phyloP scores from a whole-genome alignment of 2,797 vertebrate genomes.

The Sebastiscus albofasciatus region DNA sequence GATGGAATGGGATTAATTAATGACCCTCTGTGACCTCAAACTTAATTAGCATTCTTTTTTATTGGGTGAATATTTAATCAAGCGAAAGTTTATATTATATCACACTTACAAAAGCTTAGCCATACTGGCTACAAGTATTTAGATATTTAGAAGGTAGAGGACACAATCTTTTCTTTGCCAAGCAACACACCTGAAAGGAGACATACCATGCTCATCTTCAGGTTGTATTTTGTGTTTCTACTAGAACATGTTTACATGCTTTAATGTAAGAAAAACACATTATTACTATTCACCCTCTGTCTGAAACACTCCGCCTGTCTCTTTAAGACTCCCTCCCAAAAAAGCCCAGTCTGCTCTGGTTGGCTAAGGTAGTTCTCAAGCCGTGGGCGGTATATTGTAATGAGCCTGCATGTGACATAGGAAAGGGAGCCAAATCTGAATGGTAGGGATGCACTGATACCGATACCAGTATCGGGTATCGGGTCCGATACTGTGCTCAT shows the following conservation, averaged over 20 bases:
- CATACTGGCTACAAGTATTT: constrained; percentile 8
- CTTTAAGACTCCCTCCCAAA: no score
- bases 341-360: no score
- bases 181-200: neutral
- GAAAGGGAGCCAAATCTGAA: no score
- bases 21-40: constrained; percentile 30
- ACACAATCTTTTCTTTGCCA: constrained; percentile 27
- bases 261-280: neutral
- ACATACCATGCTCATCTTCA: neutral
- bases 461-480: no score
- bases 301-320: no score
- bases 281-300: no score
- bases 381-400: no score
- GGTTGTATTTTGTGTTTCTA: neutral
- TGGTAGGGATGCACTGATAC: no score
- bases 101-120: neutral
- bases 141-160: constrained; percentile 32
- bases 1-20: constrained; percentile 47
- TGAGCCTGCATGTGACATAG: no score
- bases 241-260: neutral
- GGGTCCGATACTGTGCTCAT: no score
- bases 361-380: no score
- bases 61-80: constrained; percentile 16
- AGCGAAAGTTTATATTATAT: constrained; percentile 13
- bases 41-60: constrained; percentile 34